phyloP scores from a whole-genome alignment of 2,888 invertebrate species.

The Eupithecia insigniata region DNA sequence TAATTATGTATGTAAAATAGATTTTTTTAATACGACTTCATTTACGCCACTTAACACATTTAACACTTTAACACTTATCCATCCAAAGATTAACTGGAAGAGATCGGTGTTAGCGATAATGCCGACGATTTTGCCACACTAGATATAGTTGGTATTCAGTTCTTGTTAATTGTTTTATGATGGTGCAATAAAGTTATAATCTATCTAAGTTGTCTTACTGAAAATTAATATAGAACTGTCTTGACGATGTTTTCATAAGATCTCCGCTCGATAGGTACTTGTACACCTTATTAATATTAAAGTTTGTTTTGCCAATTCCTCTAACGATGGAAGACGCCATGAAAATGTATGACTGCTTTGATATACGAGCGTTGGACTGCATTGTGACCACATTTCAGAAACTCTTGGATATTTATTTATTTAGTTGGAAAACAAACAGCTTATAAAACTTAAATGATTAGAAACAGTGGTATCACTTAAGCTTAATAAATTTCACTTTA shows the following conservation, averaged over 20 bases:
- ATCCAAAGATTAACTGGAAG: too few relatives aligned
- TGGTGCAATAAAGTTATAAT: too few relatives aligned
- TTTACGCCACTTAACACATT: too few relatives aligned
- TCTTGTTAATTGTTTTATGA: neutral
- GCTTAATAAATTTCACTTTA: too few relatives aligned
- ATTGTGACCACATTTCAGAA: neutral
- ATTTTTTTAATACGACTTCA: too few relatives aligned
- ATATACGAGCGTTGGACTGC: slow-evolving; percentile 16
- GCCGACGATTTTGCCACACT: too few relatives aligned
- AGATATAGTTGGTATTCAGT: neutral
- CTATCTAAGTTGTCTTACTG: neutral
- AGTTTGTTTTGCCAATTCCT: slow-evolving; percentile 28
- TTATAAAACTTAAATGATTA: too few relatives aligned
- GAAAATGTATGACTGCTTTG: slow-evolving; percentile 31
- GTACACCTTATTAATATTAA: slow-evolving; percentile 31
- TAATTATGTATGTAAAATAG: too few relatives aligned
- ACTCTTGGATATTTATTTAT: too few relatives aligned
- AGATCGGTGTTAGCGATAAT: too few relatives aligned
- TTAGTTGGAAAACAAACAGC: neutral
- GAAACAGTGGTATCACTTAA: too few relatives aligned
- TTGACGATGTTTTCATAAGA: neutral
- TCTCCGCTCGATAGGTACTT: slow-evolving; percentile 18
- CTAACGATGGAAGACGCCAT: slow-evolving; percentile 22
- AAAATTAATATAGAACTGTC: neutral
- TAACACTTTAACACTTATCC: too few relatives aligned